These are phyloP conservation scores for Cryptoblepharus egeriae DNA, from an alignment of 2,797 vertebrate genomes.

Conservation along the genomic window DNA sequence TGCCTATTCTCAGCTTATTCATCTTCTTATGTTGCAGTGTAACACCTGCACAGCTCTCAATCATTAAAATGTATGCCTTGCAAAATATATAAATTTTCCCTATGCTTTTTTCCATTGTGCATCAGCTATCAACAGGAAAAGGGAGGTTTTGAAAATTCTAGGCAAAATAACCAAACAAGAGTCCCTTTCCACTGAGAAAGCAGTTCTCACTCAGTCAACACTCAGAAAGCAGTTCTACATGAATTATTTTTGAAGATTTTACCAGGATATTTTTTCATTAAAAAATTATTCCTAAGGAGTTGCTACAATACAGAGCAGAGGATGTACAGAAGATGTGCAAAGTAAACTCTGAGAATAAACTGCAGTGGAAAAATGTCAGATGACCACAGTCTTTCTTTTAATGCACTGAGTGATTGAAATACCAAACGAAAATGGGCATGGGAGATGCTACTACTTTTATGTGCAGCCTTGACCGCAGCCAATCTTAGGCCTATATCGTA, in stretches of 20 bases:
- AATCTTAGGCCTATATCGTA: too few species aligned
- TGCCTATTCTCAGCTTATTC: not conserved
- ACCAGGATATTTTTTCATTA: not conserved
- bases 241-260: not conserved
- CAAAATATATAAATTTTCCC: not conserved
- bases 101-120: not conserved
- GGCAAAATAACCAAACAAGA: not conserved
- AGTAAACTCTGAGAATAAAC: conserved; percentile 1
- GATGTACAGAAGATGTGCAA: not conserved
- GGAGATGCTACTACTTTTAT: not conserved
- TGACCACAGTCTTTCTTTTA: conserved; percentile 10
- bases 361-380: conserved; percentile 12
- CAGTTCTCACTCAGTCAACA: too few species aligned
- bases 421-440: not conserved
- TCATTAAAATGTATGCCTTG: not conserved
- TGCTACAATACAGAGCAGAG: not conserved
- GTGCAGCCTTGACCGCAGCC: not conserved
- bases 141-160: not conserved
- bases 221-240: conserved; percentile 1
- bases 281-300: not conserved
- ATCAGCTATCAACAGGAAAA: not conserved
- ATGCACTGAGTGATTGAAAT: conserved; percentile 6
- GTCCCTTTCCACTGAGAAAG: not conserved
- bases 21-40: not conserved
- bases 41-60: not conserved